A percentile compares a stretch with the other conserved stretches of the same genome.
These are phyloP conservation scores for Alauda arvensis DNA, from an alignment of 2,797 vertebrate species.

Conservation along the genomic window DNA sequence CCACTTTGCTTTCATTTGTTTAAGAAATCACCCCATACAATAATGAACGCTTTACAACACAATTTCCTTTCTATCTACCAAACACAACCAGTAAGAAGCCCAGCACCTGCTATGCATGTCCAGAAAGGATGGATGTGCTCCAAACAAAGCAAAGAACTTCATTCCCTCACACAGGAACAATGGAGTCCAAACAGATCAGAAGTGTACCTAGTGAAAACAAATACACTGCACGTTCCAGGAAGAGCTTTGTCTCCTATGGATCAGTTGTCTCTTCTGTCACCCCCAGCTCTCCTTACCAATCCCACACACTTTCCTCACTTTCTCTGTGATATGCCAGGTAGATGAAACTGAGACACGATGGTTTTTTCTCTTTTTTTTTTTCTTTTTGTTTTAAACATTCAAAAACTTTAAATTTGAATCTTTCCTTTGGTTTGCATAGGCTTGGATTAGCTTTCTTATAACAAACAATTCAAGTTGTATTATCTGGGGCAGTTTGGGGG, in stretches of 20 bases:
- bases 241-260: not conserved
- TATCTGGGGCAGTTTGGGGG: not conserved
- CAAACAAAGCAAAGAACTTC: not conserved
- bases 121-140: not conserved
- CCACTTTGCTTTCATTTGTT: not conserved
- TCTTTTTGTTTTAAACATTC: not conserved
- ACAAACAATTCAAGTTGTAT: not conserved
- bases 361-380: not conserved
- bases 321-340: not conserved
- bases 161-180: not conserved
- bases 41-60: not conserved
- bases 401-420: not conserved
- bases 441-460: not conserved
- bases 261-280: not conserved
- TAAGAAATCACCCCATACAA: not conserved
- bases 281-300: not conserved
- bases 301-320: not conserved
- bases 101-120: not conserved
- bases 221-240: not conserved
- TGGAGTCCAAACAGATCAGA: not conserved
- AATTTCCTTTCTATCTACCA: not conserved
- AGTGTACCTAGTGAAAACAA: not conserved
- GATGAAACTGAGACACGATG: not conserved
- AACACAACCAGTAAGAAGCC: not conserved
- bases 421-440: not conserved